Percentiles rank a stretch among this genome's conserved stretches.
These are phyloP conservation scores for Zaprionus bogoriensis DNA, from an alignment of 2,888 invertebrate species.

Conservation along the genomic window DNA sequence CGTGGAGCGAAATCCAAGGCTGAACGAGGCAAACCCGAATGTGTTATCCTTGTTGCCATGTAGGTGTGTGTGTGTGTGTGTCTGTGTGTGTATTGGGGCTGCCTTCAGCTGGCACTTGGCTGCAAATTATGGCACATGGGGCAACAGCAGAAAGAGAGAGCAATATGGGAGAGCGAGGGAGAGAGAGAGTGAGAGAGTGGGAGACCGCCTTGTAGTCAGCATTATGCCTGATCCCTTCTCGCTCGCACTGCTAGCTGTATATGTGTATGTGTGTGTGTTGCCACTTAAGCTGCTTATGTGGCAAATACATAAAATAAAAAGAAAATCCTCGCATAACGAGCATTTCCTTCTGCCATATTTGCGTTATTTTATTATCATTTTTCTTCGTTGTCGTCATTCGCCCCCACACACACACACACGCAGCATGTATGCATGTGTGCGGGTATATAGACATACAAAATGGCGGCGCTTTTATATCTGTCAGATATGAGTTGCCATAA, in stretches of 20 bases:
- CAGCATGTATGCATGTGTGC: constrained; percentile 5
- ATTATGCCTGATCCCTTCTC: constrained; percentile 76
- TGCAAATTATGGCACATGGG: constrained; percentile 79
- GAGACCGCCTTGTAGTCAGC: constrained; percentile 53
- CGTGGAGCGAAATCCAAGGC: constrained; percentile 46
- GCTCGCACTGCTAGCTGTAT: constrained; percentile 43
- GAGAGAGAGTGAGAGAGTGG: too few species aligned
- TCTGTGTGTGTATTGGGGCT: constrained; percentile 13
- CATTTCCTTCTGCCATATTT: constrained; percentile 79
- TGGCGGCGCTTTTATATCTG: constrained; percentile 67
- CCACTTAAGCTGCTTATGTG: constrained; percentile 79
- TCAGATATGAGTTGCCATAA: constrained; percentile 80
- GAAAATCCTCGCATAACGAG: constrained; percentile 75
- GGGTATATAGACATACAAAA: background rate
- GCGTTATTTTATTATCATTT: constrained; percentile 80
- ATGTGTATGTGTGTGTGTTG: constrained; percentile 27
- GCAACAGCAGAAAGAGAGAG: constrained; percentile 31
- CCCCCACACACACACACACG: constrained; percentile 20
- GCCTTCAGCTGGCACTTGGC: constrained; percentile 57
- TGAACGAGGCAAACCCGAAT: constrained; percentile 42
- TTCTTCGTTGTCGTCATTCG: constrained; percentile 55
- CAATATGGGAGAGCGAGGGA: too few species aligned
- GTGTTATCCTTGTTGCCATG: constrained; percentile 62
- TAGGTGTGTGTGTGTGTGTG: constrained; percentile 4
- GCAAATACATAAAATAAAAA: constrained; percentile 77